Percentiles rank a stretch among this genome's conserved stretches.
These are phyloP conservation scores for Propithecus coquereli DNA, from an alignment of 2,113 vertebrate species.

Conservation along the genomic window DNA sequence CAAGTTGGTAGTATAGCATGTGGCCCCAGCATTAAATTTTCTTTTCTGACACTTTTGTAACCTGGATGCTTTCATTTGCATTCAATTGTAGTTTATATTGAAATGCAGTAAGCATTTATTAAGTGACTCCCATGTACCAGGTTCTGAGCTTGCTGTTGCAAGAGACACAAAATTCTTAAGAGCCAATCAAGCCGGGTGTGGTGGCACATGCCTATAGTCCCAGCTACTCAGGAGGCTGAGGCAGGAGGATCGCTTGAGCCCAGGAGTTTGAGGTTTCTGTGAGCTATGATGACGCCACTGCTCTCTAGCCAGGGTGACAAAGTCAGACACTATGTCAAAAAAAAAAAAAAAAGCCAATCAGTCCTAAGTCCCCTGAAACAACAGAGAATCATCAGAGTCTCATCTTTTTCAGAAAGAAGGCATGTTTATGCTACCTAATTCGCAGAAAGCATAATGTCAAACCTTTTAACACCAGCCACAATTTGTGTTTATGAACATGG, in stretches of 20 bases:
- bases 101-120: neutral
- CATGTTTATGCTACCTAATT: neutral
- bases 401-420: neutral
- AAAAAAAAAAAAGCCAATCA: neutral
- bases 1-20: neutral
- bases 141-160: neutral
- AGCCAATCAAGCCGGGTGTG: neutral
- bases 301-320: too few species aligned
- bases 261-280: too few species aligned
- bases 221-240: too few species aligned
- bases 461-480: neutral
- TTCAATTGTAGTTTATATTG: neutral
- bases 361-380: neutral
- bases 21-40: neutral
- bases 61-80: neutral
- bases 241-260: too few species aligned
- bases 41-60: neutral
- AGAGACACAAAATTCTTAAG: neutral
- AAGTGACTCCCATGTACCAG: neutral
- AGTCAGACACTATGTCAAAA: too few species aligned
- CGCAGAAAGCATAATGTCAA: neutral
- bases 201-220: too few species aligned
- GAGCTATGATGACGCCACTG: too few species aligned
- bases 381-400: neutral
- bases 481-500: neutral